Evolutionary conservation across 2,113 vertebrate genomes (phyloP).

Genomic region (Myiozetetes cayanensis): DNA sequence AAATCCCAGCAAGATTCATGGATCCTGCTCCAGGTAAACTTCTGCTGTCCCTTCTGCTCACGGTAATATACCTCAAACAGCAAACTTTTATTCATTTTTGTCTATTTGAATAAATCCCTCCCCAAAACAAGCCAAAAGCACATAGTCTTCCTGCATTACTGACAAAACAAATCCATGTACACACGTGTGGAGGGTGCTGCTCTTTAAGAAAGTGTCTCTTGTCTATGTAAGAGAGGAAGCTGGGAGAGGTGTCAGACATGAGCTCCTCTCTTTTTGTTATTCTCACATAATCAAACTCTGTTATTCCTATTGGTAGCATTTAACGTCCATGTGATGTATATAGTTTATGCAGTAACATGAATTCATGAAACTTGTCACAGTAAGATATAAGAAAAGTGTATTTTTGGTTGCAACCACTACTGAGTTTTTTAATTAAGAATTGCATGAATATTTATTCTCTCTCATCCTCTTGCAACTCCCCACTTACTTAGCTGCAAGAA

Average conservation of each 20-base stretch:
- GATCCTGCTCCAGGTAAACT: neutral
- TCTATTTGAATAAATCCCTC: neutral
- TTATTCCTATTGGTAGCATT: neutral
- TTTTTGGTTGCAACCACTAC: neutral
- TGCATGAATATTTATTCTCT: neutral
- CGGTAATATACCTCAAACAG: neutral
- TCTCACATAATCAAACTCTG: neutral
- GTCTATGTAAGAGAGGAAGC: neutral
- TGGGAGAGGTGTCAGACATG: neutral
- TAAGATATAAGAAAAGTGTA: neutral
- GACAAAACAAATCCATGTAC: neutral
- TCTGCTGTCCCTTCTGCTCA: neutral
- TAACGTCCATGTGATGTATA: neutral
- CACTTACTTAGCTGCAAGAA: neutral
- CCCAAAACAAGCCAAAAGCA: neutral
- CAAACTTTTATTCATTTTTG: neutral
- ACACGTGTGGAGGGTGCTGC: neutral
- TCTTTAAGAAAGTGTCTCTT: neutral
- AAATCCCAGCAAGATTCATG: neutral
- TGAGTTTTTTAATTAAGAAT: neutral
- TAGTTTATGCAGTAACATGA: rapidly evolving
- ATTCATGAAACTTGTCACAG: neutral
- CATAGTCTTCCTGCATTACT: neutral
- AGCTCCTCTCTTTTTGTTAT: neutral
- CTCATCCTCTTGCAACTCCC: neutral